These are phyloP conservation scores for Trachelus iudaicus DNA, from an alignment of 2,888 invertebrate genomes.

Conservation along the genomic window DNA sequence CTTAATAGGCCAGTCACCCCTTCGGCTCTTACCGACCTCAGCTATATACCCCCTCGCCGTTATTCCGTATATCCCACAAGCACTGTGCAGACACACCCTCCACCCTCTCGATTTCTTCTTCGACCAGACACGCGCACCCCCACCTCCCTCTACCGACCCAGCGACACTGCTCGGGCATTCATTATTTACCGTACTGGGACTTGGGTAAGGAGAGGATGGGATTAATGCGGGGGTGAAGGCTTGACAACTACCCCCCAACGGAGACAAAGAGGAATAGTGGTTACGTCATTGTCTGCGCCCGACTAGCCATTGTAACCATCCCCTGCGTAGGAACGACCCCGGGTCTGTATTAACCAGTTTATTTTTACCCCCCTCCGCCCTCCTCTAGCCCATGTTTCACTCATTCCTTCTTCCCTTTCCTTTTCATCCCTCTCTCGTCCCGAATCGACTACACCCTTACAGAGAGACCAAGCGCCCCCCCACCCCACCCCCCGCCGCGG, in stretches of 20 bases:
- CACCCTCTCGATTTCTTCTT: neutral
- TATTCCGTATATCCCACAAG: neutral
- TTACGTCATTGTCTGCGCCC: neutral
- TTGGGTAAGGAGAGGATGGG: neutral
- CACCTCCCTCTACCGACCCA: neutral
- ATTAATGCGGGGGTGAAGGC: constrained; percentile 1
- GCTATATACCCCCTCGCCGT: neutral
- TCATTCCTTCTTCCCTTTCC: neutral
- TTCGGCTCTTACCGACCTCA: neutral
- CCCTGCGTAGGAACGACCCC: neutral
- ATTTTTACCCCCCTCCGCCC: neutral
- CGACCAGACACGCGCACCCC: neutral
- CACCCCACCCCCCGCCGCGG: neutral
- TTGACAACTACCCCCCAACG: neutral
- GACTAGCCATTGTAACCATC: neutral
- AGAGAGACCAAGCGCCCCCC: neutral
- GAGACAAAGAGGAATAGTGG: neutral
- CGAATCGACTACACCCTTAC: neutral
- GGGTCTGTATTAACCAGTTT: neutral
- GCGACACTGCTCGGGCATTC: constrained; percentile 1
- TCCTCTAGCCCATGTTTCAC: neutral
- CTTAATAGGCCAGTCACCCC: constrained; percentile 8
- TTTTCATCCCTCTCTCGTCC: neutral
- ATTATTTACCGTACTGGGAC: constrained; percentile 3
- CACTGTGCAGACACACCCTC: neutral